These are phyloP conservation scores for Nothobranchius kuhntae DNA, from an alignment of 2,113 vertebrate genomes.

Conservation along the genomic window DNA sequence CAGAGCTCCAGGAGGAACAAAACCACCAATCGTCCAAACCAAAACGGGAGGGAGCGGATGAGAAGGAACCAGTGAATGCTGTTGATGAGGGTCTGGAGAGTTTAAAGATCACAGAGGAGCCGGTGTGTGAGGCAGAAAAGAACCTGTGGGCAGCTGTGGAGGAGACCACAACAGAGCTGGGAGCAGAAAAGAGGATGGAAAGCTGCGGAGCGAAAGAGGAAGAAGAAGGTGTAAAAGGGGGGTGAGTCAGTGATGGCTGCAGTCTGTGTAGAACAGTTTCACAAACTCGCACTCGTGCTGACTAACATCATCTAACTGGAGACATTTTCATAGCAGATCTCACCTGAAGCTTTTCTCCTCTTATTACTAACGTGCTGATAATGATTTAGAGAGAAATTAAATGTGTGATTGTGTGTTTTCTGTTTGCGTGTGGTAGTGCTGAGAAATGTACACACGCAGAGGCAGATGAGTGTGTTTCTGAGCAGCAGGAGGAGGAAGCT, in stretches of 20 bases:
- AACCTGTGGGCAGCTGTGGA: conserved; percentile 69
- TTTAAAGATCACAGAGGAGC: conserved; percentile 31
- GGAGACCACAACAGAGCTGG: conserved; percentile 49
- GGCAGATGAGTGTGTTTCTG: conserved; percentile 46
- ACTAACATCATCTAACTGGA: conserved; percentile 17
- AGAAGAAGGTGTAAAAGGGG: conserved; percentile 45
- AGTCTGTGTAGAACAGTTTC: conserved; percentile 18
- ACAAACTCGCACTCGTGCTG: conserved; percentile 3
- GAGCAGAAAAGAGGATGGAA: conserved; percentile 21
- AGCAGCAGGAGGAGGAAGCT: conserved; percentile 37
- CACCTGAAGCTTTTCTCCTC: conserved; percentile 20
- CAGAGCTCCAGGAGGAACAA: conserved; percentile 26
- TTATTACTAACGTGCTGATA: conserved; percentile 6
- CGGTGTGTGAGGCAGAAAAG: conserved; percentile 49
- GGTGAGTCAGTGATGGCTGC: conserved; percentile 63
- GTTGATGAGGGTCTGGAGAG: conserved; percentile 27
- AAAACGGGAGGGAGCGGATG: conserved; percentile 25
- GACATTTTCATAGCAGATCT: conserved; percentile 12
- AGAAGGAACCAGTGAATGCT: conserved; percentile 13
- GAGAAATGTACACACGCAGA: conserved; percentile 33
- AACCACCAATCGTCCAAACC: conserved; percentile 31
- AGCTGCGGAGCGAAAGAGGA: conserved; percentile 28
- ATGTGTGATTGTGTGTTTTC: conserved; percentile 20
- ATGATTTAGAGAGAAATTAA: conserved; percentile 4
- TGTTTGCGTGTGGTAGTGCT: conserved; percentile 27